Evolutionary conservation across 1,140 invertebrate genomes (phyloP), one percentile per base, ranked within the genome.

Genomic region (Antheraea mylitta): DNA sequence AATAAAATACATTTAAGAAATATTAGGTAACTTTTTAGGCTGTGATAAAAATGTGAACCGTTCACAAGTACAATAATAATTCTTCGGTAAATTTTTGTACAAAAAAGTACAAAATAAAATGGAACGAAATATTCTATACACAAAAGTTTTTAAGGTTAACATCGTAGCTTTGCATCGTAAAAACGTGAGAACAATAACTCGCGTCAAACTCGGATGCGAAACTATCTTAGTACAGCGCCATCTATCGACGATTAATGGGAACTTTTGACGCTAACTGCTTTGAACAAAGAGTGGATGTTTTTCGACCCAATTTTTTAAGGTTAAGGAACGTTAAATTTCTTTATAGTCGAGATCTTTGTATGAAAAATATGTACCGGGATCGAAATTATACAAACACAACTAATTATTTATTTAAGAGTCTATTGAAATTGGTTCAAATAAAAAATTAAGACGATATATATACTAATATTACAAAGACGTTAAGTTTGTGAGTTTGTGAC

Each of bases 231-330:
- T 80, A 79, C 77, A 83, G 65, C 80, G 85, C 87, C 87, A 90
- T 90, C 87, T 90, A 88, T 90, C 82, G 76, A 58, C 70, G 22
- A 71, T 72, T 87, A 87, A 85, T 86, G 79, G 83, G 68, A 70
- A 81, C 65, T 85, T 84, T 79, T 82, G 83, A 88, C 86, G 66
- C 78, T 77, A 83, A 83, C 78, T 82, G 73, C 83, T 11, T 48
- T 4, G 7, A 18, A 10, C 18, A 30, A 58, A 19, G 22, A 66
- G 11, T 16, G 42, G 0, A 70, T 84, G 77, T 85, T 87, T 85
- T 86, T 81, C 71, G 80, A 87, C 80, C 80, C 74, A 86, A 16
- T 6, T 59, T 18, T 59, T 11, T n/a, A 5, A 59, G 38, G 38
- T 42, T 59, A 59, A 59, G 58, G 58, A 59, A 60, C 13, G 6